A percentile compares a stretch with the other conserved stretches of the same genome.
Conservation (phyloP, 2,888 invertebrate species). For the Eurytoma californica region DNA sequence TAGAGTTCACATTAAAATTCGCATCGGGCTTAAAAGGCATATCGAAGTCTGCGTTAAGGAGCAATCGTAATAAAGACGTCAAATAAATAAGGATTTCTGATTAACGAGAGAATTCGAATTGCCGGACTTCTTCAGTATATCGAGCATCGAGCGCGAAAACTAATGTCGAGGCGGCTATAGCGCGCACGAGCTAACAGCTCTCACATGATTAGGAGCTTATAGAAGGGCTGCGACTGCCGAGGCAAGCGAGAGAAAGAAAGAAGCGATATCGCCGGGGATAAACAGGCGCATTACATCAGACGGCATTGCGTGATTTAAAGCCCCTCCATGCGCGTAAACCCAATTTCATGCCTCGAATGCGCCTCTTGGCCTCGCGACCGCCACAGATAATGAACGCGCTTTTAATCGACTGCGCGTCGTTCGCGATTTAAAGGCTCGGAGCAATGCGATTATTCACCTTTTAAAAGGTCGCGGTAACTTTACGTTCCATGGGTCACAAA, state of each 20-base stretch:
- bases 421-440: no score
- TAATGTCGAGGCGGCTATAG: slow-evolving; percentile 22
- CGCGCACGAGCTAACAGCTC: not conserved
- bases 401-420: not conserved
- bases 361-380: not conserved
- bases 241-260: not conserved
- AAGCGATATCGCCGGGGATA: slow-evolving; percentile 19
- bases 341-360: slow-evolving; percentile 42
- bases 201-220: slow-evolving; percentile 12
- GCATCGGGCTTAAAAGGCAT: no score
- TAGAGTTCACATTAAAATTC: no score
- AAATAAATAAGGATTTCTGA: not conserved
- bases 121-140: not conserved
- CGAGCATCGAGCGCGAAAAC: slow-evolving; percentile 10
- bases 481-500: no score
- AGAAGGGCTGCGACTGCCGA: slow-evolving; percentile 17
- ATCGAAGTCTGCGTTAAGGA: no score
- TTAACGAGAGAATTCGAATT: no score
- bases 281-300: slow-evolving; percentile 35
- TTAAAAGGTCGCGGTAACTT: no score
- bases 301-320: not conserved
- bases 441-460: no score
- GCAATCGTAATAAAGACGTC: slow-evolving; percentile 18
- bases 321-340: slow-evolving; percentile 25
- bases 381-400: slow-evolving; percentile 1